These are phyloP conservation scores for Eupithecia subumbrata DNA, from an alignment of 2,888 invertebrate species.

Conservation along the genomic window DNA sequence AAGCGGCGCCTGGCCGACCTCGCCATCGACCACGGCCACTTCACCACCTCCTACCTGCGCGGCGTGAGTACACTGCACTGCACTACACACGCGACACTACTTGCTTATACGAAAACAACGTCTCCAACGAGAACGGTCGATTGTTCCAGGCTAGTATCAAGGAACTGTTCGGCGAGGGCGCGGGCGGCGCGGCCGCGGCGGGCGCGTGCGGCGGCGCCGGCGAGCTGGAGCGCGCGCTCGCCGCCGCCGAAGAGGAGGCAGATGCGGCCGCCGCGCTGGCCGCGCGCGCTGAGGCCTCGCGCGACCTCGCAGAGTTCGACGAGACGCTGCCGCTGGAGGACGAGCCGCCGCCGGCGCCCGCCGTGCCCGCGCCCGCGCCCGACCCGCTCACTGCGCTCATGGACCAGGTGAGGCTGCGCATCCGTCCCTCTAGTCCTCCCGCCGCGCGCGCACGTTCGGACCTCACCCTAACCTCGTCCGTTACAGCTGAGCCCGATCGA, in stretches of 20 bases:
- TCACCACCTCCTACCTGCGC: slow-evolving; percentile 98
- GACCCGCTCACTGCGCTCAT: slow-evolving; percentile 65
- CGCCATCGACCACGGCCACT: slow-evolving; percentile 99
- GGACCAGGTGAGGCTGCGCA: slow-evolving; percentile 55
- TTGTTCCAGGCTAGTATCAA: slow-evolving; percentile 89
- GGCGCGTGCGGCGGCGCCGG: slow-evolving; percentile 49
- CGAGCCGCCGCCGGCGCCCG: slow-evolving; percentile 67
- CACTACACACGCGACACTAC: no score
- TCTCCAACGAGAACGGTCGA: neutral
- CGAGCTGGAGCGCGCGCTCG: slow-evolving; percentile 91
- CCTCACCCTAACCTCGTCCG: neutral
- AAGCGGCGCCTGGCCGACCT: slow-evolving; percentile 97
- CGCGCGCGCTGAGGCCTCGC: slow-evolving; percentile 94
- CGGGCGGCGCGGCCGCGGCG: slow-evolving; percentile 85
- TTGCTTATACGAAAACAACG: no score
- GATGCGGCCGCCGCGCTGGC: slow-evolving; percentile 96
- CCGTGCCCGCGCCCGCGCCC: slow-evolving; percentile 39
- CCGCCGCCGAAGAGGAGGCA: slow-evolving; percentile 96
- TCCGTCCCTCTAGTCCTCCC: no score
- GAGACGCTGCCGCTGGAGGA: slow-evolving; percentile 94
- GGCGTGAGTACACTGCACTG: slow-evolving; percentile 56
- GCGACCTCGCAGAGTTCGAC: slow-evolving; percentile 97
- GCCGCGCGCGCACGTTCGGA: neutral
- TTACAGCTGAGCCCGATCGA: slow-evolving; percentile 95
- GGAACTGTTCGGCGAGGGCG: slow-evolving; percentile 91